Evolutionary conservation across 2,888 invertebrate species (phyloP).

Genomic region (Ormyrus rosae): DNA sequence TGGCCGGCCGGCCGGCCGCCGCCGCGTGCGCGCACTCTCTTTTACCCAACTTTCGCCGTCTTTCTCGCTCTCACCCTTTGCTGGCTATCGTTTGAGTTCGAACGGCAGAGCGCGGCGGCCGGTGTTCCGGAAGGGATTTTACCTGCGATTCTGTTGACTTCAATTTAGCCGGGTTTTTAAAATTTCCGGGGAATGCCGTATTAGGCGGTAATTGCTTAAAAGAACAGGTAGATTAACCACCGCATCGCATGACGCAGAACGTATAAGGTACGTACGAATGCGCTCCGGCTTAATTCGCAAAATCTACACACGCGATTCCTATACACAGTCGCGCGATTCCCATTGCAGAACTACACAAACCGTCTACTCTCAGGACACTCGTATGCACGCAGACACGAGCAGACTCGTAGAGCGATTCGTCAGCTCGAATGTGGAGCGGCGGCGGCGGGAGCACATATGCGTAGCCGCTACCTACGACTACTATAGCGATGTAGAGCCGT

Average conservation of each 20-base stretch:
- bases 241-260: background rate
- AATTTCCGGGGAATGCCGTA: no score
- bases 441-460: slow-evolving; percentile 13
- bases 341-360: slow-evolving; percentile 22
- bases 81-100: no score
- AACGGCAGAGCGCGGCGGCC: no score
- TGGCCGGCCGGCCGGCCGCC: slow-evolving; percentile 60
- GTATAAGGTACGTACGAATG: background rate
- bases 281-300: slow-evolving; percentile 35
- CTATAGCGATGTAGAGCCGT: background rate
- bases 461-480: no score
- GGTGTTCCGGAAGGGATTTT: no score
- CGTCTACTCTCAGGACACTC: background rate
- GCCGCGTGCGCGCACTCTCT: slow-evolving; percentile 10
- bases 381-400: background rate
- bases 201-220: background rate
- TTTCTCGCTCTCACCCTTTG: no score
- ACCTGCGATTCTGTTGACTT: no score
- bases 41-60: slow-evolving; percentile 23
- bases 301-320: slow-evolving; percentile 31
- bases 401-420: slow-evolving; percentile 18
- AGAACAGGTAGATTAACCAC: slow-evolving; percentile 25
- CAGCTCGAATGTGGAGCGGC: slow-evolving; percentile 35
- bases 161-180: no score
- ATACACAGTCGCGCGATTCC: slow-evolving; percentile 7